These are phyloP conservation scores for Thymallus thymallus DNA, from an alignment of 2,113 vertebrate species.

Conservation along the genomic window DNA sequence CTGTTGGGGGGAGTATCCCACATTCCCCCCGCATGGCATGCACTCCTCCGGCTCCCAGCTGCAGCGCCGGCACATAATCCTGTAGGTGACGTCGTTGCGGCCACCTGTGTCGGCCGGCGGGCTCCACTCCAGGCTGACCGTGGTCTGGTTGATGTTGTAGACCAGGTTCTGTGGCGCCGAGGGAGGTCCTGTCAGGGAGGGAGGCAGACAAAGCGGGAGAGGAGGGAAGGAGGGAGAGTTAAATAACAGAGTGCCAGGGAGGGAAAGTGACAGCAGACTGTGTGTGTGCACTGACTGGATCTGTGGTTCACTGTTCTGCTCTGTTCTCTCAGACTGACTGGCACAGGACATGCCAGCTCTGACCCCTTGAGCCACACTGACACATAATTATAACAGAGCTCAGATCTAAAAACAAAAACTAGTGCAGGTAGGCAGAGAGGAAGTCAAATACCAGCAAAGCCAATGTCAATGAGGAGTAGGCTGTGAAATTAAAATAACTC, in stretches of 20 bases:
- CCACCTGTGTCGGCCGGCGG: constrained; percentile 92
- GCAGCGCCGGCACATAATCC: constrained; percentile 90
- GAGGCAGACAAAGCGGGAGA: constrained; percentile 30
- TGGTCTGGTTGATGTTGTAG: constrained; percentile 99
- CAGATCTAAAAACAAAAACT: constrained; percentile 43
- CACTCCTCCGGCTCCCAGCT: constrained; percentile 97
- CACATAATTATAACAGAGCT: constrained; percentile 68
- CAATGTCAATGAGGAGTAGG: constrained; percentile 52
- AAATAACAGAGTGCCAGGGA: constrained; percentile 35
- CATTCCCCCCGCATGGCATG: constrained; percentile 88
- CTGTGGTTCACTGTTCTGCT: constrained; percentile 49
- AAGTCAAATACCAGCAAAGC: constrained; percentile 40
- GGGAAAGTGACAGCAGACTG: constrained; percentile 20
- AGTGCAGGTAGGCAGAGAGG: constrained; percentile 42
- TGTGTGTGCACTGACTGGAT: constrained; percentile 49
- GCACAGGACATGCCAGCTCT: constrained; percentile 49
- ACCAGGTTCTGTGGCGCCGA: constrained; percentile 98
- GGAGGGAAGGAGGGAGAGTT: constrained; percentile 42
- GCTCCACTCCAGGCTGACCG: constrained; percentile 93
- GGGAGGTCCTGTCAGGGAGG: constrained; percentile 82
- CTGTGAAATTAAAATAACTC: constrained; percentile 20
- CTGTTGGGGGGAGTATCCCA: constrained; percentile 90
- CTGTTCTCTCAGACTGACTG: constrained; percentile 33
- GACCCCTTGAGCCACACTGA: constrained; percentile 26
- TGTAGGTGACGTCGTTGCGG: constrained; percentile 92